These are phyloP conservation scores for Pachyseris speciosa DNA, from an alignment of 64 coral and sea anemone genomes.

Conservation along the genomic window DNA sequence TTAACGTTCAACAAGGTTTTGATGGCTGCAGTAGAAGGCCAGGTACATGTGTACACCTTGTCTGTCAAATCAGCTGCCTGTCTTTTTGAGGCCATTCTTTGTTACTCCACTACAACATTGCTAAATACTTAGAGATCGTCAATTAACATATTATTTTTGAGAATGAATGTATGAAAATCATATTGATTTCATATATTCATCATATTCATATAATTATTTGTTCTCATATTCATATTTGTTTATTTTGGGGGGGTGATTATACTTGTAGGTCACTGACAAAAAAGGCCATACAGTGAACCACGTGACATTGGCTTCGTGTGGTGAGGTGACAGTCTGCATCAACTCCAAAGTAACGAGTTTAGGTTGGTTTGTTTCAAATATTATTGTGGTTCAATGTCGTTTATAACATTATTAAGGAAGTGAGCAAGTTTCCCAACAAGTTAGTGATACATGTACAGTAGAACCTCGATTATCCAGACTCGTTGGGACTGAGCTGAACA, in stretches of 20 bases:
- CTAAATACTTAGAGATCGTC: too few species aligned
- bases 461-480: too few species aligned
- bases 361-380: not conserved
- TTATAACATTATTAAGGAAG: too few species aligned
- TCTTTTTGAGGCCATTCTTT: too few species aligned
- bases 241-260: not conserved
- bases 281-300: constrained; percentile 4
- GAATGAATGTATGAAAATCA: too few species aligned
- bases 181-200: too few species aligned
- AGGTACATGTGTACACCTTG: not conserved
- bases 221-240: not conserved
- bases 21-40: constrained; percentile 6
- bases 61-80: too few species aligned
- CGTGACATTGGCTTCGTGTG: not conserved
- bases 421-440: too few species aligned
- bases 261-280: not conserved
- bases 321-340: constrained; percentile 8
- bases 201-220: not conserved
- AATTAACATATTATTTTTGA: too few species aligned
- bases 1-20: not conserved
- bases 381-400: not conserved
- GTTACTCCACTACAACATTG: too few species aligned
- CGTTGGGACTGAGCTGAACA: too few species aligned
- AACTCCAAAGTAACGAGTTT: constrained; percentile 17
- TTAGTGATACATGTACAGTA: too few species aligned